Conservation (phyloP, 2,797 vertebrate species). For the Amblyopsis hoosieri region DNA sequence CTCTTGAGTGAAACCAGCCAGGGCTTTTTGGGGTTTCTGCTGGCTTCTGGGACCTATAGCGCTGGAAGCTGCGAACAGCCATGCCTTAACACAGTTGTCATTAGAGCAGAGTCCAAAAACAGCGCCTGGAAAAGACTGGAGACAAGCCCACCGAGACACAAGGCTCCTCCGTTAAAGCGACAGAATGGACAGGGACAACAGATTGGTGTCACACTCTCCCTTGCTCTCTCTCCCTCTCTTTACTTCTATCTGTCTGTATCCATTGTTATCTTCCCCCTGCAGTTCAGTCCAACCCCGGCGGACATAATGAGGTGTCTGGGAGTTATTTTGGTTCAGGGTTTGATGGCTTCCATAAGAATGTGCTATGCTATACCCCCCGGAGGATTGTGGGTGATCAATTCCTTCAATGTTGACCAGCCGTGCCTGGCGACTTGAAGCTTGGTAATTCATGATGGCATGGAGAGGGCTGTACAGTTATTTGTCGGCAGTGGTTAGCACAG, state of each 20-base stretch:
- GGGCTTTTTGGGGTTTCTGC: conserved; percentile 33
- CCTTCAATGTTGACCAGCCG: conserved; percentile 7
- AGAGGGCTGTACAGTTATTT: conserved; percentile 7
- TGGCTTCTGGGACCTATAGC: conserved; percentile 43
- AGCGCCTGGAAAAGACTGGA: conserved; percentile 58
- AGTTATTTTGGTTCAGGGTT: conserved; percentile 25
- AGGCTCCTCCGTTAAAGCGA: conserved; percentile 46
- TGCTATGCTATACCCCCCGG: conserved; percentile 13
- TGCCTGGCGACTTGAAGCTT: conserved; percentile 11
- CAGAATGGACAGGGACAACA: conserved; percentile 21
- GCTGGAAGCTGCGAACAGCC: conserved; percentile 55
- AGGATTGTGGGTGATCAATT: conserved; percentile 25
- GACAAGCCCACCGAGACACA: conserved; percentile 50
- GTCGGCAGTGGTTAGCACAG: conserved; percentile 5
- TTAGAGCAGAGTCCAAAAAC: conserved; percentile 56
- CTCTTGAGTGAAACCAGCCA: not conserved
- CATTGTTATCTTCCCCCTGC: conserved; percentile 5
- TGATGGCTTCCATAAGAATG: not conserved
- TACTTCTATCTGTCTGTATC: conserved; percentile 1
- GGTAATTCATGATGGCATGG: conserved; percentile 8
- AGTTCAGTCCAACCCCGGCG: not conserved
- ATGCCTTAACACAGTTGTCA: conserved; percentile 65
- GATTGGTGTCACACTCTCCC: conserved; percentile 7
- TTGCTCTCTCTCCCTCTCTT: not conserved
- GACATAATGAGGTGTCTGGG: conserved; percentile 10